These are phyloP conservation scores for Listronotus oregonensis DNA, from an alignment of 1,140 invertebrate genomes.

Conservation along the genomic window DNA sequence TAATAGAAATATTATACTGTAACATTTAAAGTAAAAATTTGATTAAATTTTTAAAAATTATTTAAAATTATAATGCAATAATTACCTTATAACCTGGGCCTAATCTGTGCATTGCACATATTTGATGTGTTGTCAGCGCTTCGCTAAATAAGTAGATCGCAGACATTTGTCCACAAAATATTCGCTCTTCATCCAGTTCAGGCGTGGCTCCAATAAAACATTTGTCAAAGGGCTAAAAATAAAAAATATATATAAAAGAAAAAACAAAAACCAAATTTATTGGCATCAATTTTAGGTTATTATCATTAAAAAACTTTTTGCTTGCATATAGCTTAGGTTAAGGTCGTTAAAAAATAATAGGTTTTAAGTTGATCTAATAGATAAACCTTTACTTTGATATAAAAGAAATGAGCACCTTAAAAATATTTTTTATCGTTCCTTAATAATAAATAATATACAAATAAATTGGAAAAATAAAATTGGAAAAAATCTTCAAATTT, in stretches of 20 bases:
- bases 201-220: slow-evolving; percentile 97
- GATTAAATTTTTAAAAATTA: neutral
- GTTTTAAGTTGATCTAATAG: no score
- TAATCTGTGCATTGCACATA: slow-evolving; percentile 93
- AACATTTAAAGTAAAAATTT: no score
- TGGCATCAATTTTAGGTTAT: neutral
- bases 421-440: no score
- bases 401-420: no score
- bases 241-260: slow-evolving; percentile 12
- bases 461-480: no score
- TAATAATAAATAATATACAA: no score
- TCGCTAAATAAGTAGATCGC: slow-evolving; percentile 98
- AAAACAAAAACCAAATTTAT: slow-evolving; percentile 13
- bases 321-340: no score
- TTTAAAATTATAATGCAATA: slow-evolving; percentile 1
- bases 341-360: no score
- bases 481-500: no score
- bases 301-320: no score
- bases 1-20: no score
- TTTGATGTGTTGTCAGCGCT: slow-evolving; percentile 93
- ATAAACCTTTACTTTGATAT: no score
- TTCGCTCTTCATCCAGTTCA: slow-evolving; percentile 92
- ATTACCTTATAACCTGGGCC: slow-evolving; percentile 96
- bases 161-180: slow-evolving; percentile 99
- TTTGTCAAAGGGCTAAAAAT: slow-evolving; percentile 95